Evolutionary conservation across 1,140 invertebrate genomes (phyloP), one percentile per base, ranked within the genome.

Genomic region (Campoletis sonorensis): DNA sequence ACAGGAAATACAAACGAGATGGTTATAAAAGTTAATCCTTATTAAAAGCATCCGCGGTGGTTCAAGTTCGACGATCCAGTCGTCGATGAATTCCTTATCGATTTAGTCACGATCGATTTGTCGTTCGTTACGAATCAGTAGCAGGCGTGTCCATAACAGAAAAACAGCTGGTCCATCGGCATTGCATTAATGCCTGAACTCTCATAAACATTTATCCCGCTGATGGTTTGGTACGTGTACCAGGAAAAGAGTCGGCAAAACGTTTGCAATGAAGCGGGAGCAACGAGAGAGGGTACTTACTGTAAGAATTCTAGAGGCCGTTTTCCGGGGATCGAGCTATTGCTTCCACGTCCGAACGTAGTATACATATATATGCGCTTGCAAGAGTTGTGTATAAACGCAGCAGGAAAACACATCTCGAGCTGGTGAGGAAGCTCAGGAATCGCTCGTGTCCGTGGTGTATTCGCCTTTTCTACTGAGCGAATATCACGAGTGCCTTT

Each of bases 401-500:
- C 51, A 58, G n/a, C 27, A 30, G 73, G 30, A 78, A 37, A 78
- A 78, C 67, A 78, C 58, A 78, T 78, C 76, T 78, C 51, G 54
- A 16, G 16, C 30, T 16, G 21, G 23, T 18, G 37, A 67, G 37
- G 76, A 78, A 45, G 73, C 73, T 33, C 27, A 64, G 45, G 76
- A 78, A 78, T 78, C 37, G 76, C 54, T 58, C 76, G 51, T 11
- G 51, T 8, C 45, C 16, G 72, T 54, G 45, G 54, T 30, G 72
- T 78, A 45, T 45, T 61, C 76, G n/a, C 30, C 67, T 70, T 64
- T 67, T 26, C 58, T 78, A 45, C 70, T 58, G 64, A 58, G 68
- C 78, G 77, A 82, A 78, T 78, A 78, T 64, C 81, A 61, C 76
- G 76, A 82, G 77, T 79, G 76, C 81, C 68, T 79, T 82, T 71